These are phyloP conservation scores for Leptodactylus fuscus DNA, from an alignment of 2,113 vertebrate genomes.

Conservation along the genomic window DNA sequence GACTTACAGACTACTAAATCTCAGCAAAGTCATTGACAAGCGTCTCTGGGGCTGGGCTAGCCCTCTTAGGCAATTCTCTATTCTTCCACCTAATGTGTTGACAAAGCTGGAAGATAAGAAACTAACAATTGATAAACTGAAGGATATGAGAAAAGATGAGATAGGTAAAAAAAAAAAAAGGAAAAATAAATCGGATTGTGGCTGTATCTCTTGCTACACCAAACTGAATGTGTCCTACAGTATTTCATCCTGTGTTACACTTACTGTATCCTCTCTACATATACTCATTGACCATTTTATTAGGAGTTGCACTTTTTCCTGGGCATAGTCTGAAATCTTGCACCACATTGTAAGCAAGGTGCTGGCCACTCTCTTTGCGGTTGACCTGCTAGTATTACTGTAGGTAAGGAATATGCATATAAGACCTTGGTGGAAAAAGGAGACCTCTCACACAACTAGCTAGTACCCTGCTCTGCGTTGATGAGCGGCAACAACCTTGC, in stretches of 20 bases:
- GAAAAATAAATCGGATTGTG: not conserved
- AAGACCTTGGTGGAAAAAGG: too few species aligned
- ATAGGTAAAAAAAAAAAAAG: constrained; percentile 82
- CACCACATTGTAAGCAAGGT: too few species aligned
- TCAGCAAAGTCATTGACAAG: constrained; percentile 97
- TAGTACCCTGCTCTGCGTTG: too few species aligned
- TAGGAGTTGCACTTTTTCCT: not conserved
- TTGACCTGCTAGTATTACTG: too few species aligned
- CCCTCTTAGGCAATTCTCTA: constrained; percentile 90
- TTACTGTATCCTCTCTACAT: not conserved
- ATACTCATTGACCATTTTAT: not conserved
- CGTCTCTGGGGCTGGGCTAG: constrained; percentile 92
- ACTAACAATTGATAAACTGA: constrained; percentile 92
- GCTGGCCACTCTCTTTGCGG: too few species aligned
- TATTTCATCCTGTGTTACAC: not conserved
- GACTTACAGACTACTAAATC: constrained; percentile 93
- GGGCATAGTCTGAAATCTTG: too few species aligned
- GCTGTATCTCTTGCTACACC: not conserved
- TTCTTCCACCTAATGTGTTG: constrained; percentile 84
- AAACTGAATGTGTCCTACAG: not conserved
- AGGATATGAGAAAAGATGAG: constrained; percentile 98
- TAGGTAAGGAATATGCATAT: too few species aligned
- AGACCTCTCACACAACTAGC: too few species aligned
- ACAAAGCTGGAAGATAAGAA: constrained; percentile 91
- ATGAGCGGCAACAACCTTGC: too few species aligned